A percentile compares a stretch with the other conserved stretches of the same genome.
Evolutionary conservation across 1,140 invertebrate genomes (phyloP).

Genomic region (Wasmannia auropunctata): DNA sequence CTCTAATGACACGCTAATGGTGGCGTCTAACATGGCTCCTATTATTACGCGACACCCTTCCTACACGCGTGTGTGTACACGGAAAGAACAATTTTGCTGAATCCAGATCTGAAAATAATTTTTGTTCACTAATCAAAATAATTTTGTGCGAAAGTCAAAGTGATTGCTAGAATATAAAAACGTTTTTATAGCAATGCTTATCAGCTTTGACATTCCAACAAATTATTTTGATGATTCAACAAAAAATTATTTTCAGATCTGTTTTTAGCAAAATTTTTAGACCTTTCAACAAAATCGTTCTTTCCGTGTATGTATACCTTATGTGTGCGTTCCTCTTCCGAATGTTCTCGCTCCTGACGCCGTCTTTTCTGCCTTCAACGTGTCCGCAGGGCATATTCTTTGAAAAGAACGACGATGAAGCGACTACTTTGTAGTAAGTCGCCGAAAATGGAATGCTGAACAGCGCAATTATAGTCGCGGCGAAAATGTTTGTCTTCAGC

Average conservation of each 20-base stretch:
- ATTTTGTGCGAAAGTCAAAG: too few species aligned
- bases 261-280: too few species aligned
- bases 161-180: too few species aligned
- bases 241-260: too few species aligned
- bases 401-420: not conserved
- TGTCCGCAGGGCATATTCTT: not conserved
- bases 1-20: constrained; percentile 64
- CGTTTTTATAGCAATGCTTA: too few species aligned
- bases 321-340: constrained; percentile 18
- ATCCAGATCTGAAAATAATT: too few species aligned
- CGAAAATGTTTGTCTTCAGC: not conserved
- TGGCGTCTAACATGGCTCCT: constrained; percentile 27
- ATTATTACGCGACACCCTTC: constrained; percentile 30
- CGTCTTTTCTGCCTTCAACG: not conserved
- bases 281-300: too few species aligned
- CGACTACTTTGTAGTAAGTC: constrained; percentile 40
- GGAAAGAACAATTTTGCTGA: too few species aligned
- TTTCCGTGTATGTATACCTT: too few species aligned
- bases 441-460: not conserved
- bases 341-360: not conserved
- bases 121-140: too few species aligned
- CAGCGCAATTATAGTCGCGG: constrained; percentile 48
- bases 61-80: not conserved
- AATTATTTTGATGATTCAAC: too few species aligned
- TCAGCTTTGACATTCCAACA: too few species aligned